Base-by-base conservation (phyloP, 2,113 vertebrate species). In the Physeter macrocephalus region DNA sequence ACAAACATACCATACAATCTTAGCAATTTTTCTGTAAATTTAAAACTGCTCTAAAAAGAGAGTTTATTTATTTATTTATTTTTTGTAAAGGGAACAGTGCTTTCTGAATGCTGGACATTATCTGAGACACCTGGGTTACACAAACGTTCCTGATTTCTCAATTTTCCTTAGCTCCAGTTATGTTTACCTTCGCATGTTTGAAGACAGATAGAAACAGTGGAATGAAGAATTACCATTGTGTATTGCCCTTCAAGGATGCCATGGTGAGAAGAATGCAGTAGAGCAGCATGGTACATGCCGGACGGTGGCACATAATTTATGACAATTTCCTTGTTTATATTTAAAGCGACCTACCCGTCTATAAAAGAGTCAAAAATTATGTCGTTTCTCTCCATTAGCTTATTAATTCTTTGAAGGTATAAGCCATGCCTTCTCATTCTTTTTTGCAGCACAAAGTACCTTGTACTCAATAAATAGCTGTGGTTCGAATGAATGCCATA, bases 181-280 rank as follows among this genome's bases (percentile, higher is more conserved):
- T 87, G 34, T 93, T 95, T 97, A 62, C 78, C 71, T 92, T 89
- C 87, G 41, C 36, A 61, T 75, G 62, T 95, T 34, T 80, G 49
- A 87, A 92, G 94, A 92, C 83, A 97, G 89, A 92, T 36, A 95
- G 92, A 86, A 94, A 57, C 49, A 49, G 62, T 64, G 27, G 41
- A 61, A 64, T 90, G 62, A 95, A 86, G 88, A 94, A 96, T 88
- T 54, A 59, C 77, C 62, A 3, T 11, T 69, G 41, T 64, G 66
- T 17, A 10, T 23, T 57, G 36, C 93, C 84, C 88, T 89, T 49
- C 71, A 83, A 85, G 85, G 46, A 46, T 8, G 34, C 34, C 85
- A 41, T n/a, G 36, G 61, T 25, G 82, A 84, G 66, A 94, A 96
- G 75, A 94, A 87, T 18, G 54, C 5, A 29, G 52, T 1, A 8